A percentile compares a stretch with the other conserved stretches of the same genome.
phyloP scores from a whole-genome alignment of 2,888 invertebrate species.

The Chironomus riparius region DNA sequence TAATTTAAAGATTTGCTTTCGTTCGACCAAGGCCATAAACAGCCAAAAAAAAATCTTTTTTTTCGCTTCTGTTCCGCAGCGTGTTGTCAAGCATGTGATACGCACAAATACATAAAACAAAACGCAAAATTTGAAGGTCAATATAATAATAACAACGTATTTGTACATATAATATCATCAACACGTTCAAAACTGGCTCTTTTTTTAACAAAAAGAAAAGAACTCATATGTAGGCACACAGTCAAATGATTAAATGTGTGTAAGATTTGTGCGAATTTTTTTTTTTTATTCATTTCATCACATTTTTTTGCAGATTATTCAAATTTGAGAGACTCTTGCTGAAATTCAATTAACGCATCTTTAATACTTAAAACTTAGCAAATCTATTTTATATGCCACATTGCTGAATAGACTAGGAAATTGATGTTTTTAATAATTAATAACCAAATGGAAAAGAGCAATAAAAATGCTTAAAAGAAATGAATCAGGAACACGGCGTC shows the following conservation, averaged over 20 bases:
- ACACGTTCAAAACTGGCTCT: background rate
- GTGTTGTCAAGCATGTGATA: slow-evolving; percentile 27
- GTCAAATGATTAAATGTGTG: background rate
- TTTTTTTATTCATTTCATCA: too few relatives aligned
- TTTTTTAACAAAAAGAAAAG: background rate
- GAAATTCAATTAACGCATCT: background rate
- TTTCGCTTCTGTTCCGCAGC: slow-evolving; percentile 9
- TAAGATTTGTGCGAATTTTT: background rate
- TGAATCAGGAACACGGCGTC: too few relatives aligned
- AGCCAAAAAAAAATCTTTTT: background rate
- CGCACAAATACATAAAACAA: slow-evolving; percentile 20
- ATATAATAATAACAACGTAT: slow-evolving; percentile 6
- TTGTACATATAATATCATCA: background rate
- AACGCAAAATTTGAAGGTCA: slow-evolving; percentile 28
- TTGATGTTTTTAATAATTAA: too few relatives aligned
- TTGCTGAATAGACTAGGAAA: too few relatives aligned
- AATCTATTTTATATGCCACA: too few relatives aligned
- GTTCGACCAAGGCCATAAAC: slow-evolving; percentile 15
- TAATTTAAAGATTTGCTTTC: slow-evolving; percentile 7
- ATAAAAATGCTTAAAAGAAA: too few relatives aligned
- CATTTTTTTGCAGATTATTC: background rate
- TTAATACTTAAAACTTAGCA: background rate
- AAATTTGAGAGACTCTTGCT: too few relatives aligned
- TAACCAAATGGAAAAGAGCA: too few relatives aligned
- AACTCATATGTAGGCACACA: background rate